These are phyloP conservation scores for Bombycilla garrulus DNA, from an alignment of 2,113 vertebrate species.

Conservation along the genomic window DNA sequence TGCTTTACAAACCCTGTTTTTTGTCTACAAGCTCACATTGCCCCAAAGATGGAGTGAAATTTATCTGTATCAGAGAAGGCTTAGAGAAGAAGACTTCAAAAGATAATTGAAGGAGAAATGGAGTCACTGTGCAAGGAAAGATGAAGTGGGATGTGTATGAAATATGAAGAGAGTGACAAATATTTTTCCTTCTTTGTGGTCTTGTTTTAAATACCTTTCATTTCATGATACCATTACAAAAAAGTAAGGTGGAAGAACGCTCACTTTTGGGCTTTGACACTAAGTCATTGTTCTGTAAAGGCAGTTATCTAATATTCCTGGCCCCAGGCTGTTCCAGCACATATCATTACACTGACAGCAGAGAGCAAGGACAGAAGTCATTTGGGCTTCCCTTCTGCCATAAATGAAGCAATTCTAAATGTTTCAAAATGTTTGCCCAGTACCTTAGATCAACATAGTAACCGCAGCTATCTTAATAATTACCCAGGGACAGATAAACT, in stretches of 20 bases:
- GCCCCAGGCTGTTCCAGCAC: neutral
- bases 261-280: neutral
- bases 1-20: neutral
- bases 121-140: neutral
- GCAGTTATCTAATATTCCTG: neutral
- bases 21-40: neutral
- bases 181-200: neutral
- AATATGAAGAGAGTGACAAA: neutral
- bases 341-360: neutral
- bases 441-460: conserved; percentile 24
- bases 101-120: neutral
- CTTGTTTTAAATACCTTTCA: neutral
- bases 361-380: neutral
- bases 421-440: conserved; percentile 1
- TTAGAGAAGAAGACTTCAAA: neutral
- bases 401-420: conserved; percentile 22
- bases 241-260: neutral
- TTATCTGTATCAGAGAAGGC: neutral
- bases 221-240: neutral
- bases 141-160: neutral
- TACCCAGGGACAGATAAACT: conserved; percentile 51
- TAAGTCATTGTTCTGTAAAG: conserved; percentile 6
- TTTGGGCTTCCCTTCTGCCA: conserved; percentile 34
- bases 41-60: neutral
- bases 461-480: conserved; percentile 42